Evolutionary conservation across 2,888 invertebrate species (phyloP).

Genomic region (Amphimallon solstitiale): DNA sequence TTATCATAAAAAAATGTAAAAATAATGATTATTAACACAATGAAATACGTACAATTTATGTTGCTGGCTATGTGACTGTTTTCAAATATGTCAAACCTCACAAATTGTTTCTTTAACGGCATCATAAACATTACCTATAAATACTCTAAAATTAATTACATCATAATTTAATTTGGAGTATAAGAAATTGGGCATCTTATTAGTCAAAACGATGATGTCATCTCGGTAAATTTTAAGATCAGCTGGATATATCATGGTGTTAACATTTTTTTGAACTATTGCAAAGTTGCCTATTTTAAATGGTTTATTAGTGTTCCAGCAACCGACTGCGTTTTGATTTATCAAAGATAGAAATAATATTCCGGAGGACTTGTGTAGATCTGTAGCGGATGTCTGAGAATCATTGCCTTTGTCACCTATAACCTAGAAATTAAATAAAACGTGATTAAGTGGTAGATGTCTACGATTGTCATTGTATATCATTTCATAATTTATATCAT

Average conservation of each 20-base stretch:
- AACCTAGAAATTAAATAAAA: slow-evolving; percentile 62
- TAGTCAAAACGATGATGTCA: slow-evolving; percentile 76
- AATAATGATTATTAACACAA: no score
- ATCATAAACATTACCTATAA: slow-evolving; percentile 61
- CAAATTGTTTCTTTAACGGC: slow-evolving; percentile 61
- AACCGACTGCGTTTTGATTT: slow-evolving; percentile 74
- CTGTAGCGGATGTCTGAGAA: slow-evolving; percentile 77
- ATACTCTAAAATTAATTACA: slow-evolving; percentile 73
- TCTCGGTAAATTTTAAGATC: slow-evolving; percentile 72
- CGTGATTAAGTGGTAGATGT: no score
- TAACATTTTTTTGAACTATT: slow-evolving; percentile 69
- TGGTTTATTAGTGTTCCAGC: no score
- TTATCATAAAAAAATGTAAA: no score
- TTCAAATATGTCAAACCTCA: slow-evolving; percentile 4
- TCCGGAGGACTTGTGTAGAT: slow-evolving; percentile 69
- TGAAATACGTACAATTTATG: no score
- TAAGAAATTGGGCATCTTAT: slow-evolving; percentile 74
- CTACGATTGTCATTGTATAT: no score
- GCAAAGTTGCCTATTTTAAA: slow-evolving; percentile 67
- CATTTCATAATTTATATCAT: no score
- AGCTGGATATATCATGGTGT: slow-evolving; percentile 77
- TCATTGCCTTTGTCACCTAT: slow-evolving; percentile 73
- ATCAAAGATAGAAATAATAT: slow-evolving; percentile 78
- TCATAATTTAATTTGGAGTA: slow-evolving; percentile 71
- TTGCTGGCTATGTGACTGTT: no score